Evolutionary conservation across 2,888 invertebrate species (phyloP).

Genomic region (Drosophila subquinaria): DNA sequence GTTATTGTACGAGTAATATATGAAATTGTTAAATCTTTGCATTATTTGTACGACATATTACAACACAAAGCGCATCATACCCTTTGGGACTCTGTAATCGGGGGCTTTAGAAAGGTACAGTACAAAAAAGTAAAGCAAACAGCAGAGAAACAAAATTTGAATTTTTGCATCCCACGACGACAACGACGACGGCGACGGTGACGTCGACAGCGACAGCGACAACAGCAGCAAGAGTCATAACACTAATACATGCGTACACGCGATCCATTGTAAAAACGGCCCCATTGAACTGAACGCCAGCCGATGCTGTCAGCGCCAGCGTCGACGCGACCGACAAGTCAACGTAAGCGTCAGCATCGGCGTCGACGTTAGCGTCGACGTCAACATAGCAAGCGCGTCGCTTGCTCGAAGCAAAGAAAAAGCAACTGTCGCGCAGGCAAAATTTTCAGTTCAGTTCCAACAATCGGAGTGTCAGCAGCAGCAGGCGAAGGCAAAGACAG

Average conservation of each 20-base stretch:
- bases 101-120: constrained; percentile 57
- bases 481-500: constrained; percentile 28
- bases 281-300: constrained; percentile 45
- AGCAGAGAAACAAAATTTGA: constrained; percentile 65
- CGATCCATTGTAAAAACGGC: constrained; percentile 60
- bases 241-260: constrained; percentile 25
- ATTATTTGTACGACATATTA: neutral
- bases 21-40: neutral
- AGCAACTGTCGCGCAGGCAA: constrained; percentile 76
- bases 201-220: constrained; percentile 3
- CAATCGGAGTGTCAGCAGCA: constrained; percentile 71
- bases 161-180: constrained; percentile 69
- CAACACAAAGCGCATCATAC: constrained; percentile 31
- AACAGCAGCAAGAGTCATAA: constrained; percentile 9
- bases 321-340: constrained; percentile 25
- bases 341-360: constrained; percentile 36
- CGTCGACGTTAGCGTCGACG: constrained; percentile 24
- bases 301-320: constrained; percentile 41
- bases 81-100: constrained; percentile 25
- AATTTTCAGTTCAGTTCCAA: constrained; percentile 83
- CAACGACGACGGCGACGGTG: constrained; percentile 21
- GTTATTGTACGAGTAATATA: neutral
- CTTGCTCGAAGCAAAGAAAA: constrained; percentile 78
- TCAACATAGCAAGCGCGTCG: constrained; percentile 41
- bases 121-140: constrained; percentile 64